Base-by-base conservation (phyloP, 1,140 invertebrate species). In the Pseudobourletiella spinata region DNA sequence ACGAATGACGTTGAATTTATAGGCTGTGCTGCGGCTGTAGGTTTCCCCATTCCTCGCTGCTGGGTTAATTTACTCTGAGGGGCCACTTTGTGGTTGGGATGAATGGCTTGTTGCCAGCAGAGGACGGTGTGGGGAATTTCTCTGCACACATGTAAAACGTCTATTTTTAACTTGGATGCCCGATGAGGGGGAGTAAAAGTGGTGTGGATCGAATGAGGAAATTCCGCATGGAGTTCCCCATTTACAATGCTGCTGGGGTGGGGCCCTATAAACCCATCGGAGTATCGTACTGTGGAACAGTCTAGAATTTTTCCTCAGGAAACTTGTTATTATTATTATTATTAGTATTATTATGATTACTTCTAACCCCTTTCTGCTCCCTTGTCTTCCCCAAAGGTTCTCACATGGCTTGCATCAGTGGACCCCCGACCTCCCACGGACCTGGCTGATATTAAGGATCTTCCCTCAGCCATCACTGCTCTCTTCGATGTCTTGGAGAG, bases 391-490 rank as follows among this genome's bases (percentile, higher is more conserved):
- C 16, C 71, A 20, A 61, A 80, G 82, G 80, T 84, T 52, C 73
- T 85, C 43, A 82, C 83, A 1, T 84, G 83, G 82, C 81, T 83
- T 70, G 83, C 82, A 57, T 83, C 82, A 0, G 78, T 83, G 72
- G 84, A 78, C 75, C 73, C 74, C 15, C 78, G 78, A 52, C 74
- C 74, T 52, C 74, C 76, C 57, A 73, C 76, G 35, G 72, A 76
- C 58, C 73, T 80, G 18, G 70, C 76, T 25, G 75, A 76, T 15
- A 75, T 77, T 69, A 80, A 79, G 16, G 77, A 82, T 61, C 72
- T 84, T 15, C 77, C 78, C 58, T 77, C 80, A n/a, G 82, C 83
- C 70, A 72, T 84, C 51, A 74, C 74, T 8, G 76, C 81, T 62
- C 81, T 85, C 71, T 79, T 87, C 59, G 79, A 82, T 6, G 79